phyloP scores from a whole-genome alignment of 2,888 invertebrate species.

The Microplitis deprimator region DNA sequence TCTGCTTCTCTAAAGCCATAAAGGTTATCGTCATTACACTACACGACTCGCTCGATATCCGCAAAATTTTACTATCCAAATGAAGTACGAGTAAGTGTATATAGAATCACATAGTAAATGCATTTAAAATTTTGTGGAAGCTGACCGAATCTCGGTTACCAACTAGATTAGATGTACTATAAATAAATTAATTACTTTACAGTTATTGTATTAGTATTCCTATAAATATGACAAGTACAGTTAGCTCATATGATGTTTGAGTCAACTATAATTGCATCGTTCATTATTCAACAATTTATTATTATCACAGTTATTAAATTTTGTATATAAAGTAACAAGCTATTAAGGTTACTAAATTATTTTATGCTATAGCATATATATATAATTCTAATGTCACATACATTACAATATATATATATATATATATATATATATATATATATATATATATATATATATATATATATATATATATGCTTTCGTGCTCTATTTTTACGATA shows the following conservation, averaged over 20 bases:
- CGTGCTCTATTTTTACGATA: too few relatives aligned
- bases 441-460: too few relatives aligned
- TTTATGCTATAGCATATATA: background rate
- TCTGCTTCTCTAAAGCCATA: conserved; percentile 58
- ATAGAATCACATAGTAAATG: conserved; percentile 2
- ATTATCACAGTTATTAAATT: conserved; percentile 19
- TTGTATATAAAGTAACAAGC: background rate
- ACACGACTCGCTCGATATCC: conserved; percentile 56
- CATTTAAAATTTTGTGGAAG: background rate
- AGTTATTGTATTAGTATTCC: conserved; percentile 9
- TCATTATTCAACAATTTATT: conserved; percentile 31
- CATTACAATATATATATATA: too few relatives aligned
- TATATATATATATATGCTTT: too few relatives aligned
- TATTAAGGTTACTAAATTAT: conserved; percentile 27
- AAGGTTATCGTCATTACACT: conserved; percentile 66
- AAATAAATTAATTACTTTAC: conserved; percentile 17
- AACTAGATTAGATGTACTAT: conserved; percentile 24
- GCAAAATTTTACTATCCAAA: conserved; percentile 20
- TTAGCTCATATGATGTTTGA: conserved; percentile 23
- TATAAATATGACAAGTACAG: conserved; percentile 20
- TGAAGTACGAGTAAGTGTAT: background rate
- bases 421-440: too few relatives aligned
- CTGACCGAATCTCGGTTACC: conserved; percentile 35
- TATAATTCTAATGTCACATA: too few relatives aligned
- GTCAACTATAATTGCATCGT: conserved; percentile 39